Evolutionary conservation across 2,113 vertebrate genomes (phyloP), one percentile per base, ranked within the genome.

Genomic region (Genyomyrus donnyi): DNA sequence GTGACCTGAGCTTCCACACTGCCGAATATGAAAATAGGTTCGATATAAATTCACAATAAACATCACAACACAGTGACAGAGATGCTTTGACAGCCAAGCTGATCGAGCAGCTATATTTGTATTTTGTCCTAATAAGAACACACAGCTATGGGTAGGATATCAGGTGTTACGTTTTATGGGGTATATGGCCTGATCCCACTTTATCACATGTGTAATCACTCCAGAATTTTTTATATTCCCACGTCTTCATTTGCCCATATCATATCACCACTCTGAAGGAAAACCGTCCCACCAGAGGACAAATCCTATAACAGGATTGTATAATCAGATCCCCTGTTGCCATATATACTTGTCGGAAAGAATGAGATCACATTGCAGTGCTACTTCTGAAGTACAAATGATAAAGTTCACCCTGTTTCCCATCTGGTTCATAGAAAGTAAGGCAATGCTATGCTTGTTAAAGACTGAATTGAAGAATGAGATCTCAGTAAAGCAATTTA

Each of bases 121-220:
- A 85, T 50, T 85, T 48, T 48, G 84, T 85, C 84, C 84, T 85
- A 85, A 85, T 85, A 85, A 85, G 84, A 85, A 46, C 45, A 85
- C 0, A 46, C 19, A 11, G 84, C 21, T 0, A 85, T 13, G 48
- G 89, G 89, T 84, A 45, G 9, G 52, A 91, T 92, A 93, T 94
- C 93, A 93, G 92, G 94, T 91, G 89, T 90, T 90, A 93, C 85
- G 91, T 94, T 94, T 94, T 92, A 89, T 92, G 84, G 83, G 91
- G 90, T 87, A 92, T 92, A 93, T 90, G 93, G 92, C 35, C 31
- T 77, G 70, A 77, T 92, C 93, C 90, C 89, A 91, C 93, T 93
- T 93, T 95, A 94, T 93, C 94, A 62, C 85, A 53, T 56, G 45
- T 91, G 92, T 93, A 93, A 94, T 58, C 92, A 90, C 93, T 93